Base-by-base conservation (phyloP, 1,140 invertebrate genomes). In the Drosophila asahinai region DNA sequence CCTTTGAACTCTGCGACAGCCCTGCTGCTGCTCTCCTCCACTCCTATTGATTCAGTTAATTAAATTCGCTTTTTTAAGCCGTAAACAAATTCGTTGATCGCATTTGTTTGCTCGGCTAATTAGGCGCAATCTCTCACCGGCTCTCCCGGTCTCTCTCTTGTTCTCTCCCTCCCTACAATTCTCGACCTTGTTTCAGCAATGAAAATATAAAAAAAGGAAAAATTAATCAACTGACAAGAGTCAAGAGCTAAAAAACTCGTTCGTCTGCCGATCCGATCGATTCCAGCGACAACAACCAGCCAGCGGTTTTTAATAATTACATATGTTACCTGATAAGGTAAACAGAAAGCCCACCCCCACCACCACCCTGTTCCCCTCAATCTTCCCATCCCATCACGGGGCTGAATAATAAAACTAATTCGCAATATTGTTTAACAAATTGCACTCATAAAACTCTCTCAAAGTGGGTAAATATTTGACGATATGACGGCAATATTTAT, bases 11-110 rank as follows among this genome's bases (percentile, higher is more conserved):
- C 48, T 47, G 49, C 81, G 63, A 52, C 55, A 54, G 25, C 36
- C 64, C 55, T 60, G 40, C 27, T 6, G 27, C 27, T 30, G 27
- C 27, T 27, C 22, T 58, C 54, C 19, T 17, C 17, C 17, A 3
- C 48, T 68, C 45, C 40, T 84, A 84, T 89, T 79, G 86, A 90
- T 63, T 84, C 40, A 72, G 81, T 79, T 89, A 89, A 89, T 89
- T 86, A 86, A 90, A 80, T 82, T 89, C 71, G 5, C 5, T 71
- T 77, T 52, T 67, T 52, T 67, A 57, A 42, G 62, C 61, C 47
- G 63, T 48, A 57, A 76, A 68, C 48, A 73, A 68, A 61, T 47
- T 49, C 48, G 49, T 63, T 49, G 66, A 81, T 75, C 64, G 57
- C 57, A n/a, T 76, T 81, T 77, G 79, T 65, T 43, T 70, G 55